Base-by-base conservation (phyloP, 2,888 invertebrate species). In the Lasioglossum leucozonium region DNA sequence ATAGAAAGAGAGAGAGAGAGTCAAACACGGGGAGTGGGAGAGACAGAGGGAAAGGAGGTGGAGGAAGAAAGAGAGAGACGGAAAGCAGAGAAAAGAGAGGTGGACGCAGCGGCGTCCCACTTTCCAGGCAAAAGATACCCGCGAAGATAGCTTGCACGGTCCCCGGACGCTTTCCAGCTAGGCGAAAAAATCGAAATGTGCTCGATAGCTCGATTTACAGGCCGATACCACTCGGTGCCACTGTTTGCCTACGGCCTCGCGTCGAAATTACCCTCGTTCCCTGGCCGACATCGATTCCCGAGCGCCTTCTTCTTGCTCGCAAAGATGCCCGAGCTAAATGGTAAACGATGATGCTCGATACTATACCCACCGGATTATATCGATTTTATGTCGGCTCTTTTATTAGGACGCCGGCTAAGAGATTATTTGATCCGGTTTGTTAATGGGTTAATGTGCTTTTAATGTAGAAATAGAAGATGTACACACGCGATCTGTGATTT, bases 101-200 rank as follows among this genome's bases (percentile, higher is more conserved):
- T 80, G 85, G 75, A 85, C 86, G 84, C 82, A 78, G 76, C 81
- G 79, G 79, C 84, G 89, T 89, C 89, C 89, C 84, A 89, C 89
- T 89, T 89, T 89, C 85, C 85, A 84, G n/a, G 82, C 87, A 73
- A 87, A 86, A 89, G 89, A 89, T 89, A 90, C 82, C 77, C 82
- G 82, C 85, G 76, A 80, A 81, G 90, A 90, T 90, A 89, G 86
- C 82, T 74, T 75, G 73, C 76, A 76, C 84, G 72, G 81, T 81
- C 85, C 83, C 76, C 82, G 76, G 77, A 81, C 86, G 79, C 82
- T 85, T 85, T 86, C 79, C 86, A 86, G 85, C 77, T 80, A 87
- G 79, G 80, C 72, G 82, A 82, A 80, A 86, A 86, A 87, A 87
- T 87, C 82, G 77, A 77, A 80, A 77, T 80, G 79, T 78, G 58